Conservation (phyloP, 1,140 invertebrate species). For the Vanessa tameamea region DNA sequence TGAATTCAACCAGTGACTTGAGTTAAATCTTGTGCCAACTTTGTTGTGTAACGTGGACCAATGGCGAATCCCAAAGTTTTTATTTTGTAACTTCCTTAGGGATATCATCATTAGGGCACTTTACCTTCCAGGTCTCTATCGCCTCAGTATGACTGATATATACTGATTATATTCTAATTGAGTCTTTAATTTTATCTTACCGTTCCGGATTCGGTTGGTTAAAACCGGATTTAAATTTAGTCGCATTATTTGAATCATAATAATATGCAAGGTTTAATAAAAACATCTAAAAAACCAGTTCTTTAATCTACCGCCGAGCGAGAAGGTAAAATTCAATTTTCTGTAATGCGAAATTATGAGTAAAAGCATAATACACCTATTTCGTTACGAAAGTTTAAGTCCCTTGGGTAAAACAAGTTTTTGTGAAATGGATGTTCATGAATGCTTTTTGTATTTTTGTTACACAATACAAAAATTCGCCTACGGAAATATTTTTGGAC, state of each 20-base stretch:
- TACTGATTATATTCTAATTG: too few relatives aligned
- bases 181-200: too few relatives aligned
- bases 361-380: conserved; percentile 21
- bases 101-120: too few relatives aligned
- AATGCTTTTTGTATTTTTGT: not conserved
- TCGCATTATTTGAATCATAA: not conserved
- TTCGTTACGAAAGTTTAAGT: conserved; percentile 10
- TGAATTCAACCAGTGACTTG: too few relatives aligned
- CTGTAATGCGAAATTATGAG: conserved; percentile 19
- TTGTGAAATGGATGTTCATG: conserved; percentile 12
- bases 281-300: not conserved
- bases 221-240: too few relatives aligned
- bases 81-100: too few relatives aligned
- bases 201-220: too few relatives aligned
- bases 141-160: too few relatives aligned
- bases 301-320: not conserved
- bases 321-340: conserved; percentile 28
- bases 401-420: conserved; percentile 13
- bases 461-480: not conserved
- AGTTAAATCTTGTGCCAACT: too few relatives aligned
- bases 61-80: too few relatives aligned
- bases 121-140: too few relatives aligned
- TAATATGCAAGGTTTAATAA: not conserved
- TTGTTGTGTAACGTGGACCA: too few relatives aligned
- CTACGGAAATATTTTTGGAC: not conserved